A percentile compares a stretch with the other conserved stretches of the same genome.
phyloP scores from a whole-genome alignment of 1,140 invertebrate species.

The Nasonia giraulti region DNA sequence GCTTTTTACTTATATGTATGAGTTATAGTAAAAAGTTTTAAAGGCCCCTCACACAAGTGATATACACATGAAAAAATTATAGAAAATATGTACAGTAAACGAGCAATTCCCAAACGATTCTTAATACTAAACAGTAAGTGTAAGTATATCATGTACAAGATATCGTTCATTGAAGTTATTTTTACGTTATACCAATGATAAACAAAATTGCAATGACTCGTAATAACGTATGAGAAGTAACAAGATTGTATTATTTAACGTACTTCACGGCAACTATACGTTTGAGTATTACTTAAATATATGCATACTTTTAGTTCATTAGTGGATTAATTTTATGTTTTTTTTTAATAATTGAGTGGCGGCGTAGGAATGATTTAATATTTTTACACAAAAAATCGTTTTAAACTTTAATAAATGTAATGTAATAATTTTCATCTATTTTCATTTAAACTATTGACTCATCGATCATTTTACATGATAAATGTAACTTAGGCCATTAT shows the following conservation, averaged over 20 bases:
- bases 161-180: background rate
- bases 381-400: constrained; percentile 3
- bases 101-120: background rate
- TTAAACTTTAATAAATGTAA: background rate
- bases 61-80: constrained; percentile 24
- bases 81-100: constrained; percentile 45
- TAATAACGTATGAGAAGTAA: background rate
- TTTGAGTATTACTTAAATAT: background rate
- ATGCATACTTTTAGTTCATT: background rate
- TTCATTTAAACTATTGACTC: constrained; percentile 15
- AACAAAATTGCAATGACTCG: too few species aligned
- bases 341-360: background rate
- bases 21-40: constrained; percentile 17
- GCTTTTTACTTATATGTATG: background rate
- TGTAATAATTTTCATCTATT: background rate
- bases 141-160: background rate
- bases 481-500: constrained; percentile 22
- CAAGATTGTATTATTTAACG: background rate
- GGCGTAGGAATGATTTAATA: background rate
- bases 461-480: background rate
- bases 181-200: background rate
- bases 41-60: background rate
- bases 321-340: background rate
- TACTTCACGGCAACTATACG: background rate
- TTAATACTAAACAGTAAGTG: constrained; percentile 21